Evolutionary conservation across 1,140 invertebrate genomes (phyloP).

Genomic region (Apis cerana): DNA sequence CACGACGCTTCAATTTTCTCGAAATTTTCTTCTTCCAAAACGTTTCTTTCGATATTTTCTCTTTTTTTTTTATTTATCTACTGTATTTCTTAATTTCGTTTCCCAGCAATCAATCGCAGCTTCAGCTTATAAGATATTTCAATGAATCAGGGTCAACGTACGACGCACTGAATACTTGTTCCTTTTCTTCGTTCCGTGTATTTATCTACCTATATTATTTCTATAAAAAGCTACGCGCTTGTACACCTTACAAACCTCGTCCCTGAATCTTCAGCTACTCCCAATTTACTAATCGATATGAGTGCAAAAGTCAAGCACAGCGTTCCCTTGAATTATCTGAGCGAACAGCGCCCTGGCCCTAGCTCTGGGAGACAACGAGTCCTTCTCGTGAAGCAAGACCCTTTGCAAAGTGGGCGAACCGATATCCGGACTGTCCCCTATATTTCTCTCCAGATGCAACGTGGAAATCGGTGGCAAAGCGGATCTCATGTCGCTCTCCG

Average conservation of each 20-base stretch:
- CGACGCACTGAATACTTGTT: conserved; percentile 12
- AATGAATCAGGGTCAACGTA: neutral
- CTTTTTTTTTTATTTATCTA: neutral
- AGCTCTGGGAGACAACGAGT: conserved; percentile 54
- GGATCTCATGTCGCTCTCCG: conserved; percentile 71
- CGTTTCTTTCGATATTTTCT: too few relatives aligned
- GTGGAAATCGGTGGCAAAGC: conserved; percentile 37
- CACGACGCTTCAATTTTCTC: neutral
- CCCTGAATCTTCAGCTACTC: neutral
- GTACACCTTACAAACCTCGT: neutral
- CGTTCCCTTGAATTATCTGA: conserved; percentile 70
- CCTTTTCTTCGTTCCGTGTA: neutral
- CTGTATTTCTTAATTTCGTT: neutral
- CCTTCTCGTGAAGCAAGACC: neutral
- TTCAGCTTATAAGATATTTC: neutral
- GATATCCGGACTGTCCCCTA: conserved; percentile 66
- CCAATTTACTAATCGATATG: conserved; percentile 37
- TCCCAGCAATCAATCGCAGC: neutral
- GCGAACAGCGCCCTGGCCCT: conserved; percentile 73
- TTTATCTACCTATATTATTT: conserved; percentile 11
- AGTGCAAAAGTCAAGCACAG: conserved; percentile 52
- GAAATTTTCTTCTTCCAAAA: conserved; percentile 3
- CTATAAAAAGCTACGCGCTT: neutral
- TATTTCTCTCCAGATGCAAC: conserved; percentile 64
- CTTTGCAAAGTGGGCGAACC: neutral